A percentile compares a stretch with the other conserved stretches of the same genome.
Evolutionary conservation across 2,888 invertebrate species (phyloP).

Genomic region (Cyclophora punctaria): DNA sequence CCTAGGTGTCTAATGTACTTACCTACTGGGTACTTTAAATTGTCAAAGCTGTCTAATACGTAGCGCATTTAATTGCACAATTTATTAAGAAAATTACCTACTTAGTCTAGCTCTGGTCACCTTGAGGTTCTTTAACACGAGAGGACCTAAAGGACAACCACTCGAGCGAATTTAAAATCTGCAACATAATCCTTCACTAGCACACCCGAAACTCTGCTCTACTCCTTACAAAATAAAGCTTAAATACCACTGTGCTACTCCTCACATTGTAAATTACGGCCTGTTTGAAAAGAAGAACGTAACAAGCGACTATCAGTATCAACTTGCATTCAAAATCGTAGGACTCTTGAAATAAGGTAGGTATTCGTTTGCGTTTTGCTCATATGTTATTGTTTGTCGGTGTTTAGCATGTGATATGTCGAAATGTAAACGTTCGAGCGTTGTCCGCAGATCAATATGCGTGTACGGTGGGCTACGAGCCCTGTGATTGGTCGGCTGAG

Average conservation of each 20-base stretch:
- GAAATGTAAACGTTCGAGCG: conserved; percentile 71
- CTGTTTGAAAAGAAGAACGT: conserved; percentile 13
- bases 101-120: conserved; percentile 14
- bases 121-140: conserved; percentile 22
- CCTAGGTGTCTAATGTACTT: too few relatives aligned
- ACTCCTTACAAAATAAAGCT: conserved; percentile 5
- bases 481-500: conserved; percentile 64
- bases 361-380: conserved; percentile 16
- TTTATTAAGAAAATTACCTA: too few relatives aligned
- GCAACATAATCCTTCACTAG: conserved; percentile 1
- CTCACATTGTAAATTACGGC: conserved; percentile 47
- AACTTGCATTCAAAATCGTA: conserved; percentile 21
- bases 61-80: too few relatives aligned
- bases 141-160: conserved; percentile 20
- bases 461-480: conserved; percentile 55
- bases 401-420: conserved; percentile 74
- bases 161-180: conserved; percentile 15
- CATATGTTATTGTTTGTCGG: conserved; percentile 70
- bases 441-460: conserved; percentile 75
- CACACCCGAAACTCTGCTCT: conserved; percentile 3
- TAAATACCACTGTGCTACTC: conserved; percentile 12
- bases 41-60: too few relatives aligned
- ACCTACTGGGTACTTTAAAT: too few relatives aligned
- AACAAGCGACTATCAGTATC: conserved; percentile 20
- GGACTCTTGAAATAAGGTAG: conserved; percentile 1